phyloP scores from a whole-genome alignment of 2,797 vertebrate genomes.

The Glossophaga mutica region DNA sequence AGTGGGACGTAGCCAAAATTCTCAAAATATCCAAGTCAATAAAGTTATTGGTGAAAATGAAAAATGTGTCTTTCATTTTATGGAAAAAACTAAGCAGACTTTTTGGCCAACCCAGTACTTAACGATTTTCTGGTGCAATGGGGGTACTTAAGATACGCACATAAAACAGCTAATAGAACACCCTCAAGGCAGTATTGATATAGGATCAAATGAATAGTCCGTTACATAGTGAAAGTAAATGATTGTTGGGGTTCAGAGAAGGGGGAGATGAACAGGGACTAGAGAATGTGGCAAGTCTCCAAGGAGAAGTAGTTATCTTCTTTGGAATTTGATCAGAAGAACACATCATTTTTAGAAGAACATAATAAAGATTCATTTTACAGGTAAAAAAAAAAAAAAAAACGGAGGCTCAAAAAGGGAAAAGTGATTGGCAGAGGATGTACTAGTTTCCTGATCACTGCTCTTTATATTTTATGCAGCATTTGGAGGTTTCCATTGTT shows the following conservation, averaged over 20 bases:
- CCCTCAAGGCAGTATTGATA: background rate
- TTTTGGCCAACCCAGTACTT: background rate
- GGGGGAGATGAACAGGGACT: background rate
- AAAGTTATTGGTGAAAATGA: no score
- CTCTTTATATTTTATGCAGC: background rate
- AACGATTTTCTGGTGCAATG: background rate
- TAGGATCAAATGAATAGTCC: background rate
- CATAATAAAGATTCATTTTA: background rate
- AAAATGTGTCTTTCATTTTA: background rate
- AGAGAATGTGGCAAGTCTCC: background rate
- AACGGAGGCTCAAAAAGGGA: background rate
- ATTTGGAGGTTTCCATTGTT: background rate
- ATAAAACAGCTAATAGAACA: background rate
- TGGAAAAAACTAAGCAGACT: background rate
- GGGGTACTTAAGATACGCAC: background rate
- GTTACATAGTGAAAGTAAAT: background rate
- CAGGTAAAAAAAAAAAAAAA: background rate
- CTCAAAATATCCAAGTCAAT: no score
- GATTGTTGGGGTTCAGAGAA: background rate
- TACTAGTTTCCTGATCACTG: background rate
- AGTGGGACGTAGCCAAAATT: background rate
- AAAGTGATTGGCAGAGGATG: background rate
- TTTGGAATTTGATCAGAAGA: background rate
- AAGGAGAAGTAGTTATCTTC: background rate
- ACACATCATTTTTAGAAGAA: background rate